Conservation (phyloP, 2,797 vertebrate species). For the Trachurus trachurus region DNA sequence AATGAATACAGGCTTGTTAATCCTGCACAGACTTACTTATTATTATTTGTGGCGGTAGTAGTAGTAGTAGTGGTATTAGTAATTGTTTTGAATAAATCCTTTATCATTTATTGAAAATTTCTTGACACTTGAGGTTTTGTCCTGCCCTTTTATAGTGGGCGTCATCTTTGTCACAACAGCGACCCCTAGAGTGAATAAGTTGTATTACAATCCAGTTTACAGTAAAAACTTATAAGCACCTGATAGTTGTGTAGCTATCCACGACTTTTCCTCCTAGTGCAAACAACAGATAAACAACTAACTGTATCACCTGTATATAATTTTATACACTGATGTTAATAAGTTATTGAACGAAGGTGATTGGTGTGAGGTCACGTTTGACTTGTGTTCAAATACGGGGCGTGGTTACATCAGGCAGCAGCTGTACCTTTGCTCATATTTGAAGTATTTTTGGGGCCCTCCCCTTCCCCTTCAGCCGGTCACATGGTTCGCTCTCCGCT, state of each 20-base stretch:
- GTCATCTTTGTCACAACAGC: slow-evolving; percentile 3
- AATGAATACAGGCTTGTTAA: too few species aligned
- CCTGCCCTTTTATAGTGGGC: not conserved
- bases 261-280: not conserved
- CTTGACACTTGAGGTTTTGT: not conserved
- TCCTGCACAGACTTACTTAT: too few species aligned
- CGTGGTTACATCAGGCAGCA: slow-evolving; percentile 32
- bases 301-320: too few species aligned
- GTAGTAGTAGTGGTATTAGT: too few species aligned
- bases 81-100: too few species aligned
- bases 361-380: not conserved
- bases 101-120: not conserved
- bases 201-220: not conserved
- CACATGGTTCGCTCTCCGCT: slow-evolving; percentile 74
- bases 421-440: slow-evolving; percentile 38
- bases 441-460: slow-evolving; percentile 43
- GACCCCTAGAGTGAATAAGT: slow-evolving; percentile 44
- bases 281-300: not conserved
- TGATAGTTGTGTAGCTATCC: not conserved
- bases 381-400: slow-evolving; percentile 13
- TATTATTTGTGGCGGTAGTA: too few species aligned
- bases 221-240: slow-evolving; percentile 8
- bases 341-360: not conserved
- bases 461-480: slow-evolving; percentile 65
- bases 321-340: not conserved